Evolutionary conservation across 1,140 invertebrate genomes (phyloP).

Genomic region (Drosophila erecta): DNA sequence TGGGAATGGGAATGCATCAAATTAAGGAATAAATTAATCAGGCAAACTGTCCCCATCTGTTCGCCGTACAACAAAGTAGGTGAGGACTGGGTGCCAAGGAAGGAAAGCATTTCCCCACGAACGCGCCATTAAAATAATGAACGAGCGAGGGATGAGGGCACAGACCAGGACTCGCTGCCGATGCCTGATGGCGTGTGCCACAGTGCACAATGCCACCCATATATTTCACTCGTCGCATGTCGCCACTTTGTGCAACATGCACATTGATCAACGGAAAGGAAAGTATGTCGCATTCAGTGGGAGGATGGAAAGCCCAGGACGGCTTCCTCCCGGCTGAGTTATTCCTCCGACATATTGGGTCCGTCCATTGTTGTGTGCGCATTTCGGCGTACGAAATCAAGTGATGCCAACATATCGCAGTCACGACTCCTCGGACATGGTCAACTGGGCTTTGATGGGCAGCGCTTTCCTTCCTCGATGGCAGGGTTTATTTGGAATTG

Average conservation of each 20-base stretch:
- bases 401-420: conserved; percentile 48
- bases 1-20: conserved; percentile 38
- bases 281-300: conserved; percentile 51
- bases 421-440: conserved; percentile 39
- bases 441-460: conserved; percentile 36
- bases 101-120: conserved; percentile 29
- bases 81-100: conserved; percentile 3
- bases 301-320: neutral
- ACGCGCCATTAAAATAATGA: conserved; percentile 46
- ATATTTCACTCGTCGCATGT: conserved; percentile 49
- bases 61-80: conserved; percentile 1
- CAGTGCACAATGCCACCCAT: conserved; percentile 7
- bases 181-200: conserved; percentile 46
- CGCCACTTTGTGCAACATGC: conserved; percentile 54
- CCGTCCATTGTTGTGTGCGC: conserved; percentile 54
- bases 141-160: conserved; percentile 5
- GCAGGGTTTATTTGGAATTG: conserved; percentile 35
- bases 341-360: conserved; percentile 52
- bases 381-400: conserved; percentile 54
- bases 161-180: conserved; percentile 10
- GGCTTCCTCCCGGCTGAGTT: conserved; percentile 21
- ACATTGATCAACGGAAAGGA: conserved; percentile 45
- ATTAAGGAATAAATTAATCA: conserved; percentile 67
- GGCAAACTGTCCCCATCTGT: conserved; percentile 3
- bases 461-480: conserved; percentile 20